Conservation (phyloP, 2,888 invertebrate species). For the Mythimna loreyi region DNA sequence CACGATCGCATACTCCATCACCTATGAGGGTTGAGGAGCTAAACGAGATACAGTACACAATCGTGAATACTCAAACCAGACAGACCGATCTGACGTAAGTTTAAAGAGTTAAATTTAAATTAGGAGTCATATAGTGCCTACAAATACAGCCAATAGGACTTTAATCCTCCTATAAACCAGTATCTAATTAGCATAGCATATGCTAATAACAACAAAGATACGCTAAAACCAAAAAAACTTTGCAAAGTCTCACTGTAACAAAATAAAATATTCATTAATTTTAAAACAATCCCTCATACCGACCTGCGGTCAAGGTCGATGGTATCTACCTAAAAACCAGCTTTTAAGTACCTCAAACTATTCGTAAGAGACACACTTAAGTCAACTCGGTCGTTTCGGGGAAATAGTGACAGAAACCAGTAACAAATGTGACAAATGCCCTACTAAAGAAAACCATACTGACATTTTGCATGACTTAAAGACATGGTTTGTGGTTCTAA, state of each 20-base stretch:
- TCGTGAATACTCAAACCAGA: no score
- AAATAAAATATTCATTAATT: slow-evolving; percentile 7
- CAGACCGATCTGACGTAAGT: no score
- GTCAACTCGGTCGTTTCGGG: slow-evolving; percentile 20
- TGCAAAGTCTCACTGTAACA: background rate
- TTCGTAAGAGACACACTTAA: slow-evolving; percentile 19
- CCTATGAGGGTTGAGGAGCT: no score
- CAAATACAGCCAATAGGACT: background rate
- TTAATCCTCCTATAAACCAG: background rate
- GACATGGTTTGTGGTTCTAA: background rate
- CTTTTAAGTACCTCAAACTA: slow-evolving; percentile 25
- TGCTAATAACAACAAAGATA: background rate
- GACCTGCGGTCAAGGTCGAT: slow-evolving; percentile 47
- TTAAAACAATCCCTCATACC: slow-evolving; percentile 14
- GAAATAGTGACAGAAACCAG: slow-evolving; percentile 25
- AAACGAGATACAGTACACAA: no score
- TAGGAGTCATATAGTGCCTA: background rate
- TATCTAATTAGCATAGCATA: background rate
- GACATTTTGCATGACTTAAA: background rate
- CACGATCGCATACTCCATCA: no score
- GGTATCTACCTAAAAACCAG: slow-evolving; percentile 27
- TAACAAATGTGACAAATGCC: background rate
- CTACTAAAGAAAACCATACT: background rate
- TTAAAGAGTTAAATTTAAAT: background rate
- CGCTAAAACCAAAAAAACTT: background rate